Evolutionary conservation across 53 echinoderm and acorn worm genomes (phyloP), one percentile per base, ranked within the genome.

Genomic region (Temnopleurus reevesii): DNA sequence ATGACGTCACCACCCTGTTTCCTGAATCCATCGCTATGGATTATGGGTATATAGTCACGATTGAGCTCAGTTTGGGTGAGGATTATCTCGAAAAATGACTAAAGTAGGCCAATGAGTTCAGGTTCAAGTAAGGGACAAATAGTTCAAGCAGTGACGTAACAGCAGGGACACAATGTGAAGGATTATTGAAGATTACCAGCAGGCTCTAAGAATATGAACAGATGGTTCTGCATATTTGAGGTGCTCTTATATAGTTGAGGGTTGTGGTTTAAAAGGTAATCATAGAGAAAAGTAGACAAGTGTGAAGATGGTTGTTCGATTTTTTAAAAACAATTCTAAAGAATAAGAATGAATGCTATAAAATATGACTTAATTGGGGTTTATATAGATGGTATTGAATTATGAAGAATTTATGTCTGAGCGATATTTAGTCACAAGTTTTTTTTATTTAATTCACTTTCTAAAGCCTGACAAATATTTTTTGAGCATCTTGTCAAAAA

Each of bases 111-210:
- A 71, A 41, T 71, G 38, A 71, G 4, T n/a, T 71, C 36, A 71
- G 71, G 71, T 71, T 71, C 13, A 71, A 10, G 41, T 2, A 41
- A 71, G 19, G 71, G 71, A 21, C 71, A 71, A 36, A 38, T 4
- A 71, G 71, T 71, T 71, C 71, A 71, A 19, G 71, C n/a, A 7
- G 71, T 71, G 71, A 41, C 41, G 41, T 71, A 71, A 71, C 71
- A 71, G 71, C 71, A 27, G 71, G 41, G 23, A 71, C 9, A 71
- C 26, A 41, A 7, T 38, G n/a, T 38, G 17, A 4, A n/a, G n/a
- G n/a, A n/a, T n/a, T n/a, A n/a, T 33, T 27, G 59, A 25, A 59
- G 59, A 59, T 59, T 59, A 59, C 29, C 33, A 63, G 36, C 36
- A 71, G 41, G 38, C 41, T 71, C 36, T 38, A 38, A 41, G n/a